Conservation (phyloP, 2,113 vertebrate genomes). For the Tamias sibiricus region DNA sequence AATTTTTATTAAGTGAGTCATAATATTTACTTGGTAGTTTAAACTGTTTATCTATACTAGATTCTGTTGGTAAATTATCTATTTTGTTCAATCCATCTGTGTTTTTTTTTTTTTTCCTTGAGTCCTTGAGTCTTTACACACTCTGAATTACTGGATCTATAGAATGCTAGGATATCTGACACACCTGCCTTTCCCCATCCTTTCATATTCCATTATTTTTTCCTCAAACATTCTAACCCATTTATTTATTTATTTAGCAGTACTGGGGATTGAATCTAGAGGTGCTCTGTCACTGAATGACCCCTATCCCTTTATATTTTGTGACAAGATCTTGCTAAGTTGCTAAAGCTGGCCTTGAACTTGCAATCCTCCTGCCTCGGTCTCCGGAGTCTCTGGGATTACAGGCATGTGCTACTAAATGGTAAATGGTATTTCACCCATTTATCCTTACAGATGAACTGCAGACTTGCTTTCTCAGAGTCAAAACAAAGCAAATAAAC, state of each 20-base stretch:
- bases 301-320: neutral
- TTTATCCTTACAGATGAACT: neutral
- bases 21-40: neutral
- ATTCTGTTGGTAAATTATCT: neutral
- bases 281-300: neutral
- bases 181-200: neutral
- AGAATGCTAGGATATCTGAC: neutral
- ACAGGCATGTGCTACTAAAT: neutral
- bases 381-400: neutral
- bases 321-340: neutral
- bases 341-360: neutral
- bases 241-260: neutral
- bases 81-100: neutral
- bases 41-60: neutral
- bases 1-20: conserved; percentile 6
- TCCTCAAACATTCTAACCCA: neutral
- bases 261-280: neutral
- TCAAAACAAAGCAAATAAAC: neutral
- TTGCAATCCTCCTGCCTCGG: neutral
- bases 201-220: neutral
- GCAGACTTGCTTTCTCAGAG: neutral
- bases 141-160: neutral
- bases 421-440: too few species aligned
- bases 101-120: too few species aligned
- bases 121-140: neutral